phyloP scores from a whole-genome alignment of 1,140 invertebrate genomes.

The Saccostrea echinata region DNA sequence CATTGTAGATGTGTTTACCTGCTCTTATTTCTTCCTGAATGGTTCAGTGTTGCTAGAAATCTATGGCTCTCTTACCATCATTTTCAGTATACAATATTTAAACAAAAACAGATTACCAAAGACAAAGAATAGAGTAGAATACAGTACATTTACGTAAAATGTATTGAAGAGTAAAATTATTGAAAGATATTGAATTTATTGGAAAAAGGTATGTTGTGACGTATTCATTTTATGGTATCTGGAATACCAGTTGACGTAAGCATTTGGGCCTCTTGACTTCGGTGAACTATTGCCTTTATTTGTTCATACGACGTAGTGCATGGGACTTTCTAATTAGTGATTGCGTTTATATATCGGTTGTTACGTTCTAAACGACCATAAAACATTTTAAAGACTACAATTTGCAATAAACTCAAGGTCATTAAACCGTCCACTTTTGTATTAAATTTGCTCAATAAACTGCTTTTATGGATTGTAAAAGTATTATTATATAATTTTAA shows the following conservation, averaged over 20 bases:
- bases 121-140: no score
- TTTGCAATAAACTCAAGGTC: neutral
- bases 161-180: neutral
- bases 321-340: neutral
- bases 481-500: neutral
- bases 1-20: no score
- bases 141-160: no score
- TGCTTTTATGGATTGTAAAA: neutral
- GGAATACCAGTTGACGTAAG: neutral
- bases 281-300: neutral
- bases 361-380: neutral
- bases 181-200: constrained; percentile 18
- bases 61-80: no score
- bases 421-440: neutral
- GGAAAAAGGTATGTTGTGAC: neutral
- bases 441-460: neutral
- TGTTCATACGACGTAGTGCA: neutral
- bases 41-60: no score
- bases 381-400: neutral
- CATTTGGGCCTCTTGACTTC: neutral
- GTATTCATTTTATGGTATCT: neutral
- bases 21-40: no score
- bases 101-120: no score
- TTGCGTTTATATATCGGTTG: neutral
- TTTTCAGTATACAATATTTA: no score